These are phyloP conservation scores for Euura lappo DNA, from an alignment of 1,140 invertebrate genomes.

Conservation along the genomic window DNA sequence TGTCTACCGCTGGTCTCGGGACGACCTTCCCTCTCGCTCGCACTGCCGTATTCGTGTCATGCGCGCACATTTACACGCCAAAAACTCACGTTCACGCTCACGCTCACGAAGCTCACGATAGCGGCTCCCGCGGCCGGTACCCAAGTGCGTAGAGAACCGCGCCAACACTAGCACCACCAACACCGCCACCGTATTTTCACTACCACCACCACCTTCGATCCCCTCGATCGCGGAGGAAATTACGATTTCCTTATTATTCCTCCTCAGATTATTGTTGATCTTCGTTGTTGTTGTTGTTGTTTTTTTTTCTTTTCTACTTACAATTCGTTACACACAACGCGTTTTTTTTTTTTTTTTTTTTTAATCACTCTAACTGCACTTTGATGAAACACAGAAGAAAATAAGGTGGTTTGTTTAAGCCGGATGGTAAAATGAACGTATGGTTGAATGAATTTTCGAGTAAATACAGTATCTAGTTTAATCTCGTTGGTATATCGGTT, in stretches of 20 bases:
- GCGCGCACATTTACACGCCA: conserved; percentile 36
- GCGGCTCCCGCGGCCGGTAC: conserved; percentile 12
- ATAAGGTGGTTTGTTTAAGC: no score
- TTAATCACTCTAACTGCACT: no score
- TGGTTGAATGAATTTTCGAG: no score
- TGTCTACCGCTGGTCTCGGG: conserved; percentile 16
- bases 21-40: conserved; percentile 29
- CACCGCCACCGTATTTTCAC: not conserved
- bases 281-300: not conserved
- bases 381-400: no score
- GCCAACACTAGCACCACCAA: not conserved
- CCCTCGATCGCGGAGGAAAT: not conserved
- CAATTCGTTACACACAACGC: no score
- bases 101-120: conserved; percentile 5
- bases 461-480: no score
- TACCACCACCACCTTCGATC: not conserved
- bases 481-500: conserved; percentile 19
- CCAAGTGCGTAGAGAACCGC: conserved; percentile 5
- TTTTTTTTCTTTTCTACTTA: not conserved
- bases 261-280: not conserved
- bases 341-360: no score
- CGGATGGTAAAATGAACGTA: no score
- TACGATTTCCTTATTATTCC: not conserved
- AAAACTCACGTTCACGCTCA: conserved; percentile 24
- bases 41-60: conserved; percentile 48